Conservation (phyloP, 2,797 vertebrate species). For the Sebastes wilsoni region DNA sequence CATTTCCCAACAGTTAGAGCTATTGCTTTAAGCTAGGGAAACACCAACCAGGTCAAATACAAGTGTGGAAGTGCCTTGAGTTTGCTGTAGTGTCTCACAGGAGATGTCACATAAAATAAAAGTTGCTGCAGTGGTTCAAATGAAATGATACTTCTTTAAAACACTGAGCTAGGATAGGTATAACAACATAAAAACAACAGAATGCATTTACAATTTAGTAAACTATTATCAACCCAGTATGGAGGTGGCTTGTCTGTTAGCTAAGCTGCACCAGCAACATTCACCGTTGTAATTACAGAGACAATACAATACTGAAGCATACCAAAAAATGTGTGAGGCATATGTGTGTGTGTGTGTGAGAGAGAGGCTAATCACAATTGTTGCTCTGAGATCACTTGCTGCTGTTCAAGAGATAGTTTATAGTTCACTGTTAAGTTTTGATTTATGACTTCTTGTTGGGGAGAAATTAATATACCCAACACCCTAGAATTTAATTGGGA, state of each 20-base stretch:
- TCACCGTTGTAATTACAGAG: background rate
- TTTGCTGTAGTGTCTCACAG: background rate
- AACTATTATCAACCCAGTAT: background rate
- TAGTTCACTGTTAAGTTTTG: constrained; percentile 1
- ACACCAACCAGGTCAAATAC: background rate
- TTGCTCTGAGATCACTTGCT: background rate
- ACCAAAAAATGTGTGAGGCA: background rate
- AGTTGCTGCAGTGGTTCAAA: background rate
- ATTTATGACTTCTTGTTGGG: constrained; percentile 20
- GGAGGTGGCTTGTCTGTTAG: background rate
- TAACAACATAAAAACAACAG: background rate
- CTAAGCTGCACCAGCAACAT: background rate
- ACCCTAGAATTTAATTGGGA: constrained; percentile 18
- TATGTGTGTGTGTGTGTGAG: background rate
- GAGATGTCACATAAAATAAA: background rate
- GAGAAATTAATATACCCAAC: constrained; percentile 8
- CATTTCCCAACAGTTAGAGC: background rate
- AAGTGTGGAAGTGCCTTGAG: background rate
- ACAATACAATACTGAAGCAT: background rate
- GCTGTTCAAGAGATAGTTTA: background rate
- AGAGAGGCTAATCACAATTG: background rate
- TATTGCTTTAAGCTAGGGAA: background rate
- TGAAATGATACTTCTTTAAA: background rate
- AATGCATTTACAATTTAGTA: background rate
- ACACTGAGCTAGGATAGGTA: background rate